phyloP scores from a whole-genome alignment of 23 tunicate genomes.

The Ciona savignyi region DNA sequence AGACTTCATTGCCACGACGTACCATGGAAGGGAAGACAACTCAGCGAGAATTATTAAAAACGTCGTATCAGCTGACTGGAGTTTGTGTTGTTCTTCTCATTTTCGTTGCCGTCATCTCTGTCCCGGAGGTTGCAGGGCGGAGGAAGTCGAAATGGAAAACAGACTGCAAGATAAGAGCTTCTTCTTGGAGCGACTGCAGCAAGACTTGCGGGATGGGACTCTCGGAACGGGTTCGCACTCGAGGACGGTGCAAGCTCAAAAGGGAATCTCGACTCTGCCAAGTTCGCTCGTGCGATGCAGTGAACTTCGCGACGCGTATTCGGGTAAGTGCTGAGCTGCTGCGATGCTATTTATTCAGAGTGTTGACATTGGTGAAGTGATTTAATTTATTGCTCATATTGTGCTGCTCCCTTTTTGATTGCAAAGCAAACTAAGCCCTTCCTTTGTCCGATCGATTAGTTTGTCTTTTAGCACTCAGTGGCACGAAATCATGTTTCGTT shows the following conservation, averaged over 20 bases:
- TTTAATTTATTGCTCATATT: not conserved
- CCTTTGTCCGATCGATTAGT: not conserved
- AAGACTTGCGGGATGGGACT: conserved; percentile 73
- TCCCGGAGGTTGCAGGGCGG: not conserved
- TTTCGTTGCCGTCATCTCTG: not conserved
- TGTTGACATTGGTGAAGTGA: not conserved
- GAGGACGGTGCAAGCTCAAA: conserved; percentile 16
- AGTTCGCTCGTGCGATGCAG: conserved; percentile 33
- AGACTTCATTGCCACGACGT: not conserved
- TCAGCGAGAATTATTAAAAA: not conserved
- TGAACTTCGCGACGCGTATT: not conserved
- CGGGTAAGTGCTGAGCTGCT: not conserved
- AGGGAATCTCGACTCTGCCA: conserved; percentile 60
- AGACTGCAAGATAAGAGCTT: conserved; percentile 5
- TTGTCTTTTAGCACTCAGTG: not conserved
- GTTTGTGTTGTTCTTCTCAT: not conserved
- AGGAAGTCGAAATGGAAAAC: not conserved
- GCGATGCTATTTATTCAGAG: not conserved
- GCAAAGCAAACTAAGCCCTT: not conserved
- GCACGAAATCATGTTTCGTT: not conserved
- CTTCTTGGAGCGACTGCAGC: conserved; percentile 65
- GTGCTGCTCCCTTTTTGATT: not conserved
- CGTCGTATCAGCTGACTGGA: not conserved
- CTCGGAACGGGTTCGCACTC: conserved; percentile 28
- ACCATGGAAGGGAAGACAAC: not conserved